Conservation (phyloP, 2,113 vertebrate genomes). For the Tor tambroides region DNA sequence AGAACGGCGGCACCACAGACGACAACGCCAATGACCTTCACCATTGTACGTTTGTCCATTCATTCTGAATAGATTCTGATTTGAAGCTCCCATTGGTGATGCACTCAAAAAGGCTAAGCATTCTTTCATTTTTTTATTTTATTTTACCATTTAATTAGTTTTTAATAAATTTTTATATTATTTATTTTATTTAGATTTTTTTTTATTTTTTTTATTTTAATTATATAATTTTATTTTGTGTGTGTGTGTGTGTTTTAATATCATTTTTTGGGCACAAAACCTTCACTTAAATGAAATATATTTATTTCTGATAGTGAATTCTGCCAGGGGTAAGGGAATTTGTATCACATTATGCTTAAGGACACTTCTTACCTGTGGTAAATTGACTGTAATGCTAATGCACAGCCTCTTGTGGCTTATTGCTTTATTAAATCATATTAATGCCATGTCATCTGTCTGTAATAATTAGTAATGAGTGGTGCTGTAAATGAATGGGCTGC, state of each 20-base stretch:
- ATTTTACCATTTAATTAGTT: no score
- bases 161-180: no score
- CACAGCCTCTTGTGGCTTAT: neutral
- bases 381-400: neutral
- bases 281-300: no score
- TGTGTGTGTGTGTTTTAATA: no score
- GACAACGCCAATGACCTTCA: constrained; percentile 75
- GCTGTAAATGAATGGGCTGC: neutral
- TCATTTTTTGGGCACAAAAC: no score
- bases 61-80: constrained; percentile 5
- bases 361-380: neutral
- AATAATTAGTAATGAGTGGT: neutral
- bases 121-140: neutral
- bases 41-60: constrained; percentile 65
- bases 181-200: neutral
- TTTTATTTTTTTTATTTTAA: neutral
- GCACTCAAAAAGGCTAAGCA: neutral
- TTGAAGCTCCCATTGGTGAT: neutral
- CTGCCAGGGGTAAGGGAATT: neutral
- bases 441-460: neutral
- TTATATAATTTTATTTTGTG: neutral
- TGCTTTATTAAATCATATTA: neutral
- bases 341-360: neutral
- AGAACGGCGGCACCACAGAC: constrained; percentile 49
- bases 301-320: neutral